Base-by-base conservation (phyloP, 2,113 vertebrate genomes). In the Bostrychus sinensis region DNA sequence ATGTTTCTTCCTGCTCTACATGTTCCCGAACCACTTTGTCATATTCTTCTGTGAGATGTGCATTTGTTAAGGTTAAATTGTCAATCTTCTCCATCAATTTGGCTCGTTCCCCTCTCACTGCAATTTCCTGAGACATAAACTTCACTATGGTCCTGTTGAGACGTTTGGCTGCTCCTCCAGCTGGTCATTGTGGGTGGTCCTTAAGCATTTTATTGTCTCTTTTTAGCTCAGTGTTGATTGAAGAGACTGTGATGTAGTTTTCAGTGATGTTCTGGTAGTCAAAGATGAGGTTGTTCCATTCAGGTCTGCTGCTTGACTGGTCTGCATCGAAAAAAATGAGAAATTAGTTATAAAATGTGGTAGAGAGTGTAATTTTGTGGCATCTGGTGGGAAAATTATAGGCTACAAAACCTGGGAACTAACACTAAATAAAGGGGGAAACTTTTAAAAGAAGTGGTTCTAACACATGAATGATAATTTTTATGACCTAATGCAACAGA, bases 201-300 rank as follows among this genome's bases (percentile, higher is more conserved):
- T 25, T 25, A 2, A 84, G 1, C 14, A 48, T 7, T 0, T 42
- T 12, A 5, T 66, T 66, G 9, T 69, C 36, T 41, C 25, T 28
- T 17, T 34, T 42, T 10, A 73, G 70, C 1, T 62, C 5, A 5
- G 1, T 8, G 51, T 75, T 75, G 0, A 0, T 26, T 25, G 32
- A 5, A 3, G 62, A 11, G 0, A 67, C 25, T 23, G 25, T 12
- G 3, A 43, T 11, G 62, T 39, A 36, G 26, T 46, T 22, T 9
- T 59, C 42, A 2, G 65, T 86, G 38, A 79, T 41, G 57, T 77
- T 81, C 63, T 74, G 72, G 39, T 42, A 37, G 7, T 77, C 60
- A 8, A 37, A 61, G 7, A 75, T 10, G 30, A 75, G 46, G 6
- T 12, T 50, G 1, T 22, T 45, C 58, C 62, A 53, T 5, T 43